Evolutionary conservation across 2,797 vertebrate genomes (phyloP).

Genomic region (Lycodopsis pacificus): DNA sequence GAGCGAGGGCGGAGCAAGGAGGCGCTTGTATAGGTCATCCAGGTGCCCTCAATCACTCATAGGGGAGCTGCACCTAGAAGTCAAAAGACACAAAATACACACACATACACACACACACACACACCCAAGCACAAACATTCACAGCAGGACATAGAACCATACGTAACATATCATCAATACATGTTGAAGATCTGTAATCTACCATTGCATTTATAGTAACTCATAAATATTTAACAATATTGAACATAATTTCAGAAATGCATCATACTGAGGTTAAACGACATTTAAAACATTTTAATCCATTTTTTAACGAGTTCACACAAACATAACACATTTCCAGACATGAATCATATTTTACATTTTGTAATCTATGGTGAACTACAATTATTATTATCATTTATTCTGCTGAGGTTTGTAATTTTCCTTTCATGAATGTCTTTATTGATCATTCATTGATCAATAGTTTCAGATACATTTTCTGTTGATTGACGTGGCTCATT

Average conservation of each 20-base stretch:
- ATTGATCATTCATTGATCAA: no score
- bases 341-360: not conserved
- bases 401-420: not conserved
- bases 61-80: no score
- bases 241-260: not conserved
- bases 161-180: not conserved
- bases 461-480: not conserved
- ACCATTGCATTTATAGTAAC: not conserved
- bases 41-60: no score
- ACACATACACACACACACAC: no score
- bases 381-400: not conserved
- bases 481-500: not conserved
- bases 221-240: not conserved
- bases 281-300: not conserved
- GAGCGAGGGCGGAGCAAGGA: no score
- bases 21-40: no score
- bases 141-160: no score
- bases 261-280: not conserved
- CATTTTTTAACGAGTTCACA: not conserved
- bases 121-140: no score
- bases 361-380: not conserved
- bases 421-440: not conserved
- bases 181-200: not conserved
- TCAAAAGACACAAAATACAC: no score
- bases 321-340: not conserved